These are phyloP conservation scores for Pipistrellus nathusii DNA, from an alignment of 2,797 vertebrate genomes.

Conservation along the genomic window DNA sequence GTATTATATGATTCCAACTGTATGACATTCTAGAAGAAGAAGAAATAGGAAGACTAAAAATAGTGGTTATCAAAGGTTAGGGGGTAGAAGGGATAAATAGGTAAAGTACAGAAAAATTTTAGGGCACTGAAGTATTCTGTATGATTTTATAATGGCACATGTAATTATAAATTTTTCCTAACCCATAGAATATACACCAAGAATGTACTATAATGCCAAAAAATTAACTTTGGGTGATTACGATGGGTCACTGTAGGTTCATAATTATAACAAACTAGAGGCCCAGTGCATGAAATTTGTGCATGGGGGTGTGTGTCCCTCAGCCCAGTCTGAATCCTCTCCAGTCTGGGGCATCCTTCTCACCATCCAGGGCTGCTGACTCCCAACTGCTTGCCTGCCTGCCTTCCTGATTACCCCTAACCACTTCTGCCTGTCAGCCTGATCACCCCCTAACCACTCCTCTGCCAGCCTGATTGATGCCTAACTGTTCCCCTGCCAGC, in stretches of 20 bases:
- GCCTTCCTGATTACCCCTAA: too few species aligned
- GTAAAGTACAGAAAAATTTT: background rate
- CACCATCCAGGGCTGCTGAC: too few species aligned
- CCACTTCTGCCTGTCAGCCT: too few species aligned
- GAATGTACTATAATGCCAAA: background rate
- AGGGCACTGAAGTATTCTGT: background rate
- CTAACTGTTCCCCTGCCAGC: too few species aligned
- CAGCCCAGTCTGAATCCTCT: too few species aligned
- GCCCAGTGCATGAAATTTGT: too few species aligned
- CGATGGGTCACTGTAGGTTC: background rate
- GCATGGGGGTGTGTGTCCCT: too few species aligned
- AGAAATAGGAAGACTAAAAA: background rate
- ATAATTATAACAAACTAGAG: background rate
- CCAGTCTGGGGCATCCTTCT: too few species aligned
- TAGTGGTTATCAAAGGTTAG: background rate
- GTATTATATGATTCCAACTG: background rate
- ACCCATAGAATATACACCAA: background rate
- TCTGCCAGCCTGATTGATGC: too few species aligned
- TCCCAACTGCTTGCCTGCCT: too few species aligned
- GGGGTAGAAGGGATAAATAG: background rate
- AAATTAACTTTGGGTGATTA: background rate
- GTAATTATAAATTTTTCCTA: background rate
- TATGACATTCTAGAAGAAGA: background rate
- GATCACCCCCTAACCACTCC: too few species aligned
- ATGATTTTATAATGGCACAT: background rate